These are phyloP conservation scores for Onthophagus taurus DNA, from an alignment of 1,140 invertebrate genomes.

Conservation along the genomic window DNA sequence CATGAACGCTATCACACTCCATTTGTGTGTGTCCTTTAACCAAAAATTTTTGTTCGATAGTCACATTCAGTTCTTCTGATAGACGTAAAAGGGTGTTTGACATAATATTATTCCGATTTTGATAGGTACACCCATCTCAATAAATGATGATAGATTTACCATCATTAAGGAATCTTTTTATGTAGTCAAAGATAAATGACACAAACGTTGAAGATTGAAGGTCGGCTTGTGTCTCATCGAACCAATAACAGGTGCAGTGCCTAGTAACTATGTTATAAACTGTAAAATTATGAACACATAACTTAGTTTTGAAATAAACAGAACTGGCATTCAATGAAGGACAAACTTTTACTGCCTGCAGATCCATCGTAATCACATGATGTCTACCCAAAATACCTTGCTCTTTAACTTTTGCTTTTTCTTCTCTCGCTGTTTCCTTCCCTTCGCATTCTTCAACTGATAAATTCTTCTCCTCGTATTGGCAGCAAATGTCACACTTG, in stretches of 20 bases:
- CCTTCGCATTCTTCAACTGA: conserved; percentile 17
- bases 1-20: conserved; percentile 30
- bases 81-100: conserved; percentile 10
- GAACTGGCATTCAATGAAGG: conserved; percentile 34
- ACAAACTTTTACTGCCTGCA: conserved; percentile 36
- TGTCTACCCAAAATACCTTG: conserved; percentile 6
- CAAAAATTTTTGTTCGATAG: conserved; percentile 8
- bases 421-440: conserved; percentile 18
- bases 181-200: conserved; percentile 27
- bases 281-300: conserved; percentile 39
- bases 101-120: conserved; percentile 16
- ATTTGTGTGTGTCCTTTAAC: conserved; percentile 32
- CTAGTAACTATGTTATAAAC: conserved; percentile 36
- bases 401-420: conserved; percentile 24
- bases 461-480: conserved; percentile 5
- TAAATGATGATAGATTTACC: conserved; percentile 20
- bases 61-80: neutral
- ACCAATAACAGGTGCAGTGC: conserved; percentile 15
- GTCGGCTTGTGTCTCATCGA: conserved; percentile 26
- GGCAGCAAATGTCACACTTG: conserved; percentile 29
- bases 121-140: too few species aligned
- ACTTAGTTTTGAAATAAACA: conserved; percentile 40
- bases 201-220: conserved; percentile 36
- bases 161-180: conserved; percentile 40
- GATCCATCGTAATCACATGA: conserved; percentile 30